Base-by-base conservation (phyloP, 2,888 invertebrate genomes). In the Yponomeuta evonymella region DNA sequence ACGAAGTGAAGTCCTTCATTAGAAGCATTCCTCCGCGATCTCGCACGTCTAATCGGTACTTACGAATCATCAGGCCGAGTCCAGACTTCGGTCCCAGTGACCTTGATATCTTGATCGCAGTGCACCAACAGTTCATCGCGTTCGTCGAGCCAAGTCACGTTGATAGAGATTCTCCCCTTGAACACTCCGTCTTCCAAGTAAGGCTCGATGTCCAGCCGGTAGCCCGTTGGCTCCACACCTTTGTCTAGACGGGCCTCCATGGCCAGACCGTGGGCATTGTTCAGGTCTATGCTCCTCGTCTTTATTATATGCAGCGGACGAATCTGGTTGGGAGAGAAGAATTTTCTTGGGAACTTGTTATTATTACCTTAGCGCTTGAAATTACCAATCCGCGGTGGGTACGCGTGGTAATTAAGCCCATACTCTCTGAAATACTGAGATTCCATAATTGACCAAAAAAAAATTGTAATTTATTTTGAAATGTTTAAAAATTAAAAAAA, bases 161-260 rank as follows among this genome's bases (percentile, higher is more conserved):
- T 95, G 75, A 97, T 96, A 75, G 90, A 92, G 0, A 96, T 94
- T 70, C 90, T 88, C 0, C 96, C 97, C 71, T 92, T 93, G 79
- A 95, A 97, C 12, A 93, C 88, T 0, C 93, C 94, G 70, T 95
- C 94, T 62, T 94, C 94, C 0, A 95, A 86, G 73, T 94, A 94
- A 0, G 96, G 96, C 72, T 95, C 93, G 11, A 97, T 79, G 72
- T 95, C 93, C 48, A 97, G 78, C 33, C 93, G 90, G 81, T 97
- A 97, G 5, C 93, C 94, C 0, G 90, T 93, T 0, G 96, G 96
- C 48, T 93, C 86, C 1, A 96, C 91, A 48, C 94, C 92, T 72
- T 93, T 93, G 0, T 95, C 94, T 70, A 96, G 81, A 5, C 95
- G 92, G 1, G 90, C 92, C 74, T 95, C 95, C 75, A 94, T 93